Percentiles rank a stretch among this genome's conserved stretches.
These are phyloP conservation scores for Notodonta dromedarius DNA, from an alignment of 2,888 invertebrate species.

Conservation along the genomic window DNA sequence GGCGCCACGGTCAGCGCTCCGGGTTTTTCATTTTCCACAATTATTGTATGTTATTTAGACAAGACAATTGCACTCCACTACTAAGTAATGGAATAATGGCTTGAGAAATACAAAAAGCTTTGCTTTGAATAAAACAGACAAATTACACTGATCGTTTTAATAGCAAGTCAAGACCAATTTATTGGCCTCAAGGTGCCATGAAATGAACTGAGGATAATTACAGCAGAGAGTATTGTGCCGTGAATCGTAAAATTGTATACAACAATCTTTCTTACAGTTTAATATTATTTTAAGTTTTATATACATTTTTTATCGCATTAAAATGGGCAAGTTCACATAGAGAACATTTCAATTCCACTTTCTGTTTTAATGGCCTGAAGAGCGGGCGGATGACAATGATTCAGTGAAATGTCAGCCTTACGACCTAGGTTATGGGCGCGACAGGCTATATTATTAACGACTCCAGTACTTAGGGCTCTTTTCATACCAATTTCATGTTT, in stretches of 20 bases:
- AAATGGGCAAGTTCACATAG: constrained; percentile 15
- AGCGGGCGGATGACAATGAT: constrained; percentile 28
- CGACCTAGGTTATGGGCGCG: constrained; percentile 25
- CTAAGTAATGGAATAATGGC: no score
- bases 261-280: neutral
- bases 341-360: constrained; percentile 7
- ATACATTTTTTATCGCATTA: neutral
- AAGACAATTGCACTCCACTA: no score
- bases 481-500: constrained; percentile 29
- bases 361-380: constrained; percentile 4
- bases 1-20: no score
- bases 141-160: no score
- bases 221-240: no score
- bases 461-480: constrained; percentile 26
- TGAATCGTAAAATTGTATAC: no score
- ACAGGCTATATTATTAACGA: constrained; percentile 30
- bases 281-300: neutral
- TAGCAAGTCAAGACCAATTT: no score
- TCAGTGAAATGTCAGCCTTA: constrained; percentile 30
- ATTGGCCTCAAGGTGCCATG: no score
- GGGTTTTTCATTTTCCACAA: no score
- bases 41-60: neutral
- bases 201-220: no score
- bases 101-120: no score
- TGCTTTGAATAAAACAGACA: no score